Evolutionary conservation across 92 coral and sea anemone species (phyloP), one percentile per base, ranked within the genome.

Genomic region (Zoanthus sansibaricus): DNA sequence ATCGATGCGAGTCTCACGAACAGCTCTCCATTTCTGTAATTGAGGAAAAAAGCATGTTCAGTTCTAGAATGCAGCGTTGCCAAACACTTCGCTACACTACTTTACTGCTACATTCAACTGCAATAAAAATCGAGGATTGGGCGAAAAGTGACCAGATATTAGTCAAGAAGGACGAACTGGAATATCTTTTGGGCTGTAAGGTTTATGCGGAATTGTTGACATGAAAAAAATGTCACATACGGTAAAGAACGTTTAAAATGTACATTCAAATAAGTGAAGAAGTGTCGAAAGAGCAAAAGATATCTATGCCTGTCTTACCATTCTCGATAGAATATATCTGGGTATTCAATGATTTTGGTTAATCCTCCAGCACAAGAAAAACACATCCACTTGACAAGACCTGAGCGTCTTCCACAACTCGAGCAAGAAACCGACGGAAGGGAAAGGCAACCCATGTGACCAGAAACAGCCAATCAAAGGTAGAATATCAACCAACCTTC

Each of bases 391-490:
- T 88, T 88, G 93, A 88, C 89, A 91, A 91, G 89, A 90, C 90
- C 85, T 66, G 31, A 82, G 95, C 98, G 94, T 91, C 94, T 89
- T 75, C 82, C 90, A 86, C 69, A 79, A 62, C 74, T 66, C 85
- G 86, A 83, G 86, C 90, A 91, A 93, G 94, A 89, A 86, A 87
- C 84, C 88, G 92, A 93, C 94, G 94, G 96, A 95, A 95, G 94
- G 94, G 95, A 91, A 93, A 93, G 89, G 91, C 77, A 25, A 56
- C 83, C 76, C 98, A 95, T 90, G 95, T 95, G 98, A 89, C 91
- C 80, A 10, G 13, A 10, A 44, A 75, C 70, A 90, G 85, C 98
- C 98, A 95, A 95, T 95, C 96, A 83, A 78, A 77, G 30, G 76
- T 91, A 48, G 54, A 64, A 68, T 87, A 72, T 82, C 83, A 78